phyloP scores from a whole-genome alignment of 2,797 vertebrate genomes.

The Parauchenoglanis ngamensis region DNA sequence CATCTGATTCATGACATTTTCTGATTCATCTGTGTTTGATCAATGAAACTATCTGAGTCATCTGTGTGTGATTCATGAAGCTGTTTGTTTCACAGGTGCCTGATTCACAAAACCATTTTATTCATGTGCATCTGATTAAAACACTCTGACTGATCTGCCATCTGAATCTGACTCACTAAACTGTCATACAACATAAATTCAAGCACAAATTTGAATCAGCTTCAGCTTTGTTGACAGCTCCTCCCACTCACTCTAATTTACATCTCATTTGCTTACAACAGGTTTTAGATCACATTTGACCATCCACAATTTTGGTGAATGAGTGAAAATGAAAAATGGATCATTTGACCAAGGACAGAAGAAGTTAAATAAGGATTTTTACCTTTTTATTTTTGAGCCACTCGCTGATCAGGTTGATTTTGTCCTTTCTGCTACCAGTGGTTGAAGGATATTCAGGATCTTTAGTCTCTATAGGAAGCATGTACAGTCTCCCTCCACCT shows the following conservation, averaged over 20 bases:
- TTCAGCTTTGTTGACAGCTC: neutral
- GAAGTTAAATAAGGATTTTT: conserved; percentile 10
- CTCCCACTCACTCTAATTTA: neutral
- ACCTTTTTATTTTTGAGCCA: conserved; percentile 73
- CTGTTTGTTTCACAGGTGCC: neutral
- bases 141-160: neutral
- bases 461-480: conserved; percentile 58
- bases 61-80: neutral
- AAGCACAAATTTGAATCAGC: neutral
- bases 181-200: neutral
- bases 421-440: conserved; percentile 64
- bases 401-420: conserved; percentile 66
- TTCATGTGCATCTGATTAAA: neutral
- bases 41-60: neutral
- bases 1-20: neutral
- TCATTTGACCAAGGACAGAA: neutral
- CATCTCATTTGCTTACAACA: neutral
- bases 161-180: neutral
- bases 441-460: conserved; percentile 73
- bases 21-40: neutral
- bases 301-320: neutral
- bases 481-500: conserved; percentile 80
- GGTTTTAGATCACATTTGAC: neutral
- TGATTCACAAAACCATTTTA: neutral
- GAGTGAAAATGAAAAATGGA: neutral